Evolutionary conservation across 2,113 vertebrate genomes (phyloP), one percentile per base, ranked within the genome.

Genomic region (Lamprotornis superbus): DNA sequence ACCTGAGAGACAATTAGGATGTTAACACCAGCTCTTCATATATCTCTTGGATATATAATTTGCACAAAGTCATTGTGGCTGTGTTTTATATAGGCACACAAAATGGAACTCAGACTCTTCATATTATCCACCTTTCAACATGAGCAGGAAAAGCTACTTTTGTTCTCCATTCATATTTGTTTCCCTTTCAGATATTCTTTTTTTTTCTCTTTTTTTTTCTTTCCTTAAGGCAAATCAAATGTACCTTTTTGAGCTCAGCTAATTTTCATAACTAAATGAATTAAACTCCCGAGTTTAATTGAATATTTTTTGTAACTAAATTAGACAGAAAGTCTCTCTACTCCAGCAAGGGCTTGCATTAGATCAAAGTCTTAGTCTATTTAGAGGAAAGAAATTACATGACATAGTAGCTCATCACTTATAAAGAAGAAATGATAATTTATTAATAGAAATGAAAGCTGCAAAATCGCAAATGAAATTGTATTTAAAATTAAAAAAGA

Each of bases 221-320:
- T 39, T 74, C 7, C 68, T 71, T 40, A 44, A 93, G 84, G 94
- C 88, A 94, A 95, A 94, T 95, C 82, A 94, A 97, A 96, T 89
- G 90, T 74, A 89, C 90, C 89, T 87, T 83, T 83, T 82, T 94
- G 94, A 75, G 60, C 76, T 97, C 97, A 94, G 96, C 97, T 97
- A 83, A 97, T 97, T 98, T 97, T 97, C 95, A 97, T 97, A 97
- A 94, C 87, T 96, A 96, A 97, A 93, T 94, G 95, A 95, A 96
- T 97, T 96, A 96, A 97, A 96, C n/a, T 93, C 87, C 92, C 64
- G 87, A 93, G 49, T 88, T 68, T 96, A 96, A 96, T 90, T 95
- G 97, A 97, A 96, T 94, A 97, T 97, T 98, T 97, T 97, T 97
- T 28, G 11, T 95, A 96, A 92, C 93, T 93, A 95, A 96, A 96